phyloP scores from a whole-genome alignment of 2,888 invertebrate species.

The Trypoxylon attenuatum region DNA sequence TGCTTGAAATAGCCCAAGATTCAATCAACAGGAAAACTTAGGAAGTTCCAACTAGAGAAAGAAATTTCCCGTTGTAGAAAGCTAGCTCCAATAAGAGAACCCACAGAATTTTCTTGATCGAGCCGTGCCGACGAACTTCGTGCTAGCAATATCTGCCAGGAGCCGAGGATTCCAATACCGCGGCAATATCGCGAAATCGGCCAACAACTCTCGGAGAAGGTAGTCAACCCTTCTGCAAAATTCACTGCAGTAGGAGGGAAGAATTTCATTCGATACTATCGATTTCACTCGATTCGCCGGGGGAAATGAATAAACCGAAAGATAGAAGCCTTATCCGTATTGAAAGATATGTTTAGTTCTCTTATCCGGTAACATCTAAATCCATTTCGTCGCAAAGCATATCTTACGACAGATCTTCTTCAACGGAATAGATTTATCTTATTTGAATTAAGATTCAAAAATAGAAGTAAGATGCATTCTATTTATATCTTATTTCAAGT shows the following conservation, averaged over 20 bases:
- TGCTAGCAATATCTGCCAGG: slow-evolving; percentile 10
- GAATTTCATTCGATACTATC: background rate
- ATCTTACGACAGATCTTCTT: no score
- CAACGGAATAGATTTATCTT: no score
- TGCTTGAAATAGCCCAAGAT: slow-evolving; percentile 28
- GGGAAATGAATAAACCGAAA: background rate
- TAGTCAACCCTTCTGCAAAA: slow-evolving; percentile 5
- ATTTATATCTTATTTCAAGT: no score
- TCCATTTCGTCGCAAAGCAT: no score
- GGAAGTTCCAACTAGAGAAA: background rate
- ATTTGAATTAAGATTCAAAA: no score
- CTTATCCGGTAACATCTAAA: no score
- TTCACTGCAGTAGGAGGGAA: slow-evolving; percentile 1
- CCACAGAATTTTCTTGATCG: slow-evolving; percentile 2
- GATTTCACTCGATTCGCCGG: background rate
- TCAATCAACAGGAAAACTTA: slow-evolving; percentile 22
- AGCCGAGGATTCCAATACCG: background rate
- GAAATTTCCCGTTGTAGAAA: slow-evolving; percentile 13
- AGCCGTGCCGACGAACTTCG: slow-evolving; percentile 7
- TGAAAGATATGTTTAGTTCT: background rate
- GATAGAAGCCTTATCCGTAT: background rate
- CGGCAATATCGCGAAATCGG: slow-evolving; percentile 15
- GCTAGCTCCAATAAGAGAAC: slow-evolving; percentile 11
- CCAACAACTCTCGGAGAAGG: slow-evolving; percentile 6
- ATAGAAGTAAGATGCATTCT: no score